Percentiles rank a stretch among this genome's conserved stretches.
These are phyloP conservation scores for Netelia melanura DNA, from an alignment of 2,888 invertebrate genomes.

Conservation along the genomic window DNA sequence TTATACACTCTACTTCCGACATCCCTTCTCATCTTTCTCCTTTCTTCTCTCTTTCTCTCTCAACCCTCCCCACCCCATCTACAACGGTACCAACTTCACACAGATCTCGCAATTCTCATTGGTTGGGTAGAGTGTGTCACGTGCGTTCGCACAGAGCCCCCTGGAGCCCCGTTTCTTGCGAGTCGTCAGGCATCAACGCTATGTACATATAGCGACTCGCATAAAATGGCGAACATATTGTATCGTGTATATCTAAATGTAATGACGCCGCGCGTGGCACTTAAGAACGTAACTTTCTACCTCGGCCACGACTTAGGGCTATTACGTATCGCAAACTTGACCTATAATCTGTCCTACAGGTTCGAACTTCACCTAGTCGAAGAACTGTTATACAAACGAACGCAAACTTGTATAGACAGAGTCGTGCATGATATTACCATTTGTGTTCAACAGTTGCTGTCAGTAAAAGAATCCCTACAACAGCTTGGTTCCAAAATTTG, in stretches of 20 bases:
- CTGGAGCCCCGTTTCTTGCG: constrained; percentile 6
- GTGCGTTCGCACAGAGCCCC: constrained; percentile 21
- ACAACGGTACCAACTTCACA: constrained; percentile 8
- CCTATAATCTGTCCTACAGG: no score
- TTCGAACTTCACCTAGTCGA: no score
- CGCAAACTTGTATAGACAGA: no score
- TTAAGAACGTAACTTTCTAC: not conserved
- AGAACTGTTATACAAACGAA: no score
- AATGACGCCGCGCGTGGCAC: not conserved
- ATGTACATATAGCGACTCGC: not conserved
- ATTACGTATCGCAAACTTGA: no score
- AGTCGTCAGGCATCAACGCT: constrained; percentile 21
- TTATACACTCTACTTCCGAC: constrained; percentile 68
- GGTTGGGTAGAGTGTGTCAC: constrained; percentile 38
- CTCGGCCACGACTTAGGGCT: no score
- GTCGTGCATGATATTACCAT: no score
- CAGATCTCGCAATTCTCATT: constrained; percentile 11
- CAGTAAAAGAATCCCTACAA: no score
- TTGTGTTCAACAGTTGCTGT: no score
- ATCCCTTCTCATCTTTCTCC: constrained; percentile 62
- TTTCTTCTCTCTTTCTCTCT: constrained; percentile 7
- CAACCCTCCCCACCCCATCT: not conserved
- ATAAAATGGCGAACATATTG: not conserved
- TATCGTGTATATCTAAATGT: not conserved
- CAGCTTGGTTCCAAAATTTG: no score